A percentile compares a stretch with the other conserved stretches of the same genome.
phyloP scores from a whole-genome alignment of 2,797 vertebrate genomes.

The Anniella stebbinsi region DNA sequence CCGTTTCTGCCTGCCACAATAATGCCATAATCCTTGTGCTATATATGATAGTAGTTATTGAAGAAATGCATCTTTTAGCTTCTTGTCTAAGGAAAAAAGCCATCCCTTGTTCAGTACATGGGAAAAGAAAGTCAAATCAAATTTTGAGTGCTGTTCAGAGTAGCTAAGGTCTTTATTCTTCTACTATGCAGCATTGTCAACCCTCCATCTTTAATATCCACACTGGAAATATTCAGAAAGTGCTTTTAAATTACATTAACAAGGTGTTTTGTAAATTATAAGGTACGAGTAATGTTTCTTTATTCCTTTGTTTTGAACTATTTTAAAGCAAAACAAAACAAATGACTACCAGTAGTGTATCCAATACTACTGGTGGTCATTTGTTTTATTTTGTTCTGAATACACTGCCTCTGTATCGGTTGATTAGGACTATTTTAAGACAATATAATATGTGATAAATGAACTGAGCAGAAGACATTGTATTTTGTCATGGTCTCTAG shows the following conservation, averaged over 20 bases:
- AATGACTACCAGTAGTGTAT: too few species aligned
- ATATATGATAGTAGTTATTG: too few species aligned
- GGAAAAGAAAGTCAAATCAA: not conserved
- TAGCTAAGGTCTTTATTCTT: not conserved
- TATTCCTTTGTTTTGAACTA: conserved; percentile 6
- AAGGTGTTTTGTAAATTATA: not conserved
- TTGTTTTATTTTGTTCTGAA: too few species aligned
- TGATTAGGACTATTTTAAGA: too few species aligned
- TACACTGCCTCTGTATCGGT: too few species aligned
- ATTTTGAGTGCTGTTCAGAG: not conserved
- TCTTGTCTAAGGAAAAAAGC: too few species aligned
- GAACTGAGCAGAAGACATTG: not conserved
- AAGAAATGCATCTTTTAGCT: too few species aligned
- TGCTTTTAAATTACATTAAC: not conserved
- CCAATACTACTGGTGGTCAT: too few species aligned
- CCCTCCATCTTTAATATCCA: not conserved
- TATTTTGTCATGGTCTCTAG: not conserved
- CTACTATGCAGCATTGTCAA: not conserved
- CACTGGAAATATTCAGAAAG: not conserved
- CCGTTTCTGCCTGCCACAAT: not conserved
- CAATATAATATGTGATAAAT: too few species aligned
- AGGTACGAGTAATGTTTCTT: not conserved
- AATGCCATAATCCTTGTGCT: not conserved
- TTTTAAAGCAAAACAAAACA: too few species aligned
- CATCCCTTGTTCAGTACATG: not conserved